These are phyloP conservation scores for Trididemnum nubilum DNA, from an alignment of 23 tunicate species.

Conservation along the genomic window DNA sequence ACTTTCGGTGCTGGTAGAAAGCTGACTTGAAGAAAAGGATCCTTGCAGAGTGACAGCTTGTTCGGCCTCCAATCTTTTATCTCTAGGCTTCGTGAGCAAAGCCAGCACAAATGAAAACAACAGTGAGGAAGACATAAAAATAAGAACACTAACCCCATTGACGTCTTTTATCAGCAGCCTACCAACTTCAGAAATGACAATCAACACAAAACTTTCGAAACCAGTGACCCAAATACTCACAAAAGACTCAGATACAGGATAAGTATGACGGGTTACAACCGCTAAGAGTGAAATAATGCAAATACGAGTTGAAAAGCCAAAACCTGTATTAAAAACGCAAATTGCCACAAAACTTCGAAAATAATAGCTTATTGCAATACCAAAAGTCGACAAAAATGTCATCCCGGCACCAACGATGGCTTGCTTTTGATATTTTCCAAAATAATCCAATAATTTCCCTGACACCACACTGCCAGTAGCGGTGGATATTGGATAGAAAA, in stretches of 20 bases:
- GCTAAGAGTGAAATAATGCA: constrained; percentile 15
- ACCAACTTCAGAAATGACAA: background rate
- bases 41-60: background rate
- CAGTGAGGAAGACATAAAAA: background rate
- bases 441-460: background rate
- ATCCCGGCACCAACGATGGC: constrained; percentile 13
- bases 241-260: constrained; percentile 15
- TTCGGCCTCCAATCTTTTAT: constrained; percentile 8
- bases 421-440: background rate
- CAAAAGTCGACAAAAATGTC: constrained; percentile 8
- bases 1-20: no score
- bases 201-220: constrained; percentile 10
- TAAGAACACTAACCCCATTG: background rate
- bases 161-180: background rate
- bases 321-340: constrained; percentile 3
- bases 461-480: constrained; percentile 9
- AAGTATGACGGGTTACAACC: constrained; percentile 24
- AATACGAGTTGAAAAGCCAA: constrained; percentile 18
- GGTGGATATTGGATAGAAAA: constrained; percentile 5
- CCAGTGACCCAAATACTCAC: constrained; percentile 19
- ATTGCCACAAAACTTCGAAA: constrained; percentile 2
- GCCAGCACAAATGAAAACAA: background rate
- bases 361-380: constrained; percentile 1
- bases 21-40: no score
- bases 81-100: background rate